Evolutionary conservation across 2,113 vertebrate species (phyloP).

Genomic region (Vidua macroura): DNA sequence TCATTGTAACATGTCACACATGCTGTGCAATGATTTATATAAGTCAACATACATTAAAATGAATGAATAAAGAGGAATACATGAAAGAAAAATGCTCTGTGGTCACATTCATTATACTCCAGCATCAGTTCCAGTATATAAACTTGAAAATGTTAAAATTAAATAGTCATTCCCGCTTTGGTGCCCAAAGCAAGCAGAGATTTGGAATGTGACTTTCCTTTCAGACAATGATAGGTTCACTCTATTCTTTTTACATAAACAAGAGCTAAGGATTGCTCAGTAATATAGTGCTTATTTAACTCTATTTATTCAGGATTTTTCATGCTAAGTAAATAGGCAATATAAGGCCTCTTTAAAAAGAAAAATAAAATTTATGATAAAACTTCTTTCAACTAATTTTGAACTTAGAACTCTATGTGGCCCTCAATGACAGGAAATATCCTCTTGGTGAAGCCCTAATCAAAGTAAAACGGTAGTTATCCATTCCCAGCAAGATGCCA

Average conservation of each 20-base stretch:
- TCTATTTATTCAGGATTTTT: constrained; percentile 22
- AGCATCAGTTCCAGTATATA: not conserved
- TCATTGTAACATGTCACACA: not conserved
- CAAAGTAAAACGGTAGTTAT: not conserved
- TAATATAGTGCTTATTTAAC: constrained; percentile 47
- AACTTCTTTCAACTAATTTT: not conserved
- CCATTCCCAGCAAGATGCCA: not conserved
- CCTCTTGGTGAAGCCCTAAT: not conserved
- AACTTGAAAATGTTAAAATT: not conserved
- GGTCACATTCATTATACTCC: not conserved
- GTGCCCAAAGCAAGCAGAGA: constrained; percentile 61
- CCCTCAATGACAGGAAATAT: not conserved
- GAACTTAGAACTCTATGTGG: not conserved
- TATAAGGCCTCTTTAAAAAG: not conserved
- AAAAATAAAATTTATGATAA: not conserved
- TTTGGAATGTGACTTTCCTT: constrained; percentile 33
- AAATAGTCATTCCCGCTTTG: not conserved
- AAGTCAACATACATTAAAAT: not conserved
- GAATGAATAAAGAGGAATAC: not conserved
- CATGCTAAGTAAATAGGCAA: constrained; percentile 44
- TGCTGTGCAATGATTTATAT: not conserved
- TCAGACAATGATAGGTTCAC: constrained; percentile 2
- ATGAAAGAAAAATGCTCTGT: not conserved
- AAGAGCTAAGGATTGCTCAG: constrained; percentile 1
- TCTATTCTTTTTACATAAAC: constrained; percentile 27